phyloP scores from a whole-genome alignment of 1,140 invertebrate genomes.

The Neodiprion pinetum region DNA sequence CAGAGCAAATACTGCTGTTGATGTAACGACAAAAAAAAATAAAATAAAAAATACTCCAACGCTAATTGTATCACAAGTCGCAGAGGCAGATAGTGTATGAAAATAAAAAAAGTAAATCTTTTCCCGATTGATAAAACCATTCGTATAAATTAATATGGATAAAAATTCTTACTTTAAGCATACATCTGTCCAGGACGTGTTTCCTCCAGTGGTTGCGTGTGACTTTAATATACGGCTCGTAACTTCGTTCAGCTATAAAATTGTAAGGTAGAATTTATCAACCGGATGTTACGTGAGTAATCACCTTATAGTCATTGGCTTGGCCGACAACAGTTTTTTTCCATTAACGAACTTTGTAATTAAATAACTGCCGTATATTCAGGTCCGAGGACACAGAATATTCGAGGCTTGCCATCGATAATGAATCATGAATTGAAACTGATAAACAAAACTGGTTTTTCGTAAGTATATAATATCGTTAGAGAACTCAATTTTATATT shows the following conservation, averaged over 20 bases:
- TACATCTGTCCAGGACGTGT: slow-evolving; percentile 66
- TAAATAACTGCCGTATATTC: too few relatives aligned
- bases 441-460: too few relatives aligned
- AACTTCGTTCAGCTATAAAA: slow-evolving; percentile 54
- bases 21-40: too few relatives aligned
- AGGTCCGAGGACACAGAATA: too few relatives aligned
- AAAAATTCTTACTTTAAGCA: slow-evolving; percentile 68
- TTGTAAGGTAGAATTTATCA: slow-evolving; percentile 11
- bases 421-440: not conserved
- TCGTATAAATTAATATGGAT: not conserved
- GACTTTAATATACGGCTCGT: slow-evolving; percentile 43
- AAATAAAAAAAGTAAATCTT: slow-evolving; percentile 14
- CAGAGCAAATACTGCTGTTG: too few relatives aligned
- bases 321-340: too few relatives aligned
- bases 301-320: too few relatives aligned
- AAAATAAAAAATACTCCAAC: too few relatives aligned
- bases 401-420: not conserved
- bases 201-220: slow-evolving; percentile 36
- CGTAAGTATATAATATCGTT: too few relatives aligned
- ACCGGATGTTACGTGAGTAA: not conserved
- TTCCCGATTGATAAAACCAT: too few relatives aligned
- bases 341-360: too few relatives aligned
- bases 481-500: too few relatives aligned
- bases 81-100: slow-evolving; percentile 13
- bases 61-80: not conserved